Evolutionary conservation across 2,113 vertebrate genomes (phyloP), one percentile per base, ranked within the genome.

Genomic region (Urocynchramus pylzowi): DNA sequence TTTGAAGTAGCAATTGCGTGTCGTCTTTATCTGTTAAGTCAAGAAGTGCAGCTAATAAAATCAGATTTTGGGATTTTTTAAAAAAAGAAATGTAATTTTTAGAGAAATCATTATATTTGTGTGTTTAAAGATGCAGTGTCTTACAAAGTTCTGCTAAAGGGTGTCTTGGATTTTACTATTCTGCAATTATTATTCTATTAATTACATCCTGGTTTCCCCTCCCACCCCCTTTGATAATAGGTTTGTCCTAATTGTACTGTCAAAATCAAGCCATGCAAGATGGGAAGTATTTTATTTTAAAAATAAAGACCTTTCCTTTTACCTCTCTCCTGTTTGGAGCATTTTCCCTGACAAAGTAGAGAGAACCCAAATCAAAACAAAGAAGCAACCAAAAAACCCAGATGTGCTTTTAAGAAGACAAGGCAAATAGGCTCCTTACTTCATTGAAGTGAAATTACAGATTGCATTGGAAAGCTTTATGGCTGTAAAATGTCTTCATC

Each of bases 51-150:
- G 41, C 37, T 84, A 70, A 45, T 79, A 67, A 84, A 68, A 27
- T 61, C 12, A 15, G 63, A 39, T 3, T 14, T 20, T 52, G 20
- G 14, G 8, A 6, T 67, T 74, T 39, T 49, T 42, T 3, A 1
- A 3, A 27, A 52, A 7, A 41, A 56, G 10, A 42, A 93, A 42
- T 17, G 11, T 0, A 28, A 2, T 31, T 64, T 68, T 33, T 16
- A 31, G 70, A 65, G 3, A 61, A 68, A 16, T 37, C 3, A 1
- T 49, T 54, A 0, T 31, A 13, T 59, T 16, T 27, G 0, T 26
- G 6, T 37, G 18, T 53, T 79, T 79, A 42, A 90, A 83, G 59
- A 61, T 57, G 15, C 3, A 20, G 4, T 28, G 24, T 31, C 15
- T 70, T 77, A 28, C 4, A 27, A 69, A 61, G 27, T 47, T 93